Evolutionary conservation across 1,140 invertebrate species (phyloP), one percentile per base, ranked within the genome.

Genomic region (Trypoxylus dichotomus): DNA sequence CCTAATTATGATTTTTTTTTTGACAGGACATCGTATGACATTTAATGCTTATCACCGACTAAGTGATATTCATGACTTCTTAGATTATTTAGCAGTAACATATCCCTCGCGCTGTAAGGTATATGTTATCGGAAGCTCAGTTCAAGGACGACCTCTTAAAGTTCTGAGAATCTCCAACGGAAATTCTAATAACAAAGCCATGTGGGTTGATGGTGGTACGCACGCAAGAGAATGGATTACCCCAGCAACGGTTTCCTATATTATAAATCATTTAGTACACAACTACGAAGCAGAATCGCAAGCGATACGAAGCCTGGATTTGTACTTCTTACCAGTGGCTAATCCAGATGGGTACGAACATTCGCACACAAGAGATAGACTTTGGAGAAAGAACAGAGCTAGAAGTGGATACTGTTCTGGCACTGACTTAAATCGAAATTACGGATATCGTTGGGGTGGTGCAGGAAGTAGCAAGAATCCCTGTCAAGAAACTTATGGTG

Each of bases 221-320:
- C 96, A 98, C 83, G 96, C 95, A 0, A 86, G 96, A 41, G 96
- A 98, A 88, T 98, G 96, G 96, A 96, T 98, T 76, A 92, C 95
- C 68, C 93, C 95, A 2, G 95, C 96, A 0, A 93, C 94, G 0
- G 93, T 94, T 11, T 92, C 95, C 21, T 97, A 91, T 84, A 92
- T 97, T 21, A 90, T 96, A 32, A 93, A 93, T 82, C 92, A 95
- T 84, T 86, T 97, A 71, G 91, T 93, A 2, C 92, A 93, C 82
- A 92, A 92, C 81, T 91, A 90, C 83, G 89, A 92, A 25, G 89
- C 89, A 6, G 90, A 94, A 82, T 87, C 91, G 8, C 88, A 91
- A 77, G 87, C 94, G 15, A 87, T 97, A 74, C 91, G 92, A 47
- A 90, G 91, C 76, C 92, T 93, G 76, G 95, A 97, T 82, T 97